Evolutionary conservation across 2,797 vertebrate species (phyloP), one percentile per base, ranked within the genome.

Genomic region (Notamacropus eugenii): DNA sequence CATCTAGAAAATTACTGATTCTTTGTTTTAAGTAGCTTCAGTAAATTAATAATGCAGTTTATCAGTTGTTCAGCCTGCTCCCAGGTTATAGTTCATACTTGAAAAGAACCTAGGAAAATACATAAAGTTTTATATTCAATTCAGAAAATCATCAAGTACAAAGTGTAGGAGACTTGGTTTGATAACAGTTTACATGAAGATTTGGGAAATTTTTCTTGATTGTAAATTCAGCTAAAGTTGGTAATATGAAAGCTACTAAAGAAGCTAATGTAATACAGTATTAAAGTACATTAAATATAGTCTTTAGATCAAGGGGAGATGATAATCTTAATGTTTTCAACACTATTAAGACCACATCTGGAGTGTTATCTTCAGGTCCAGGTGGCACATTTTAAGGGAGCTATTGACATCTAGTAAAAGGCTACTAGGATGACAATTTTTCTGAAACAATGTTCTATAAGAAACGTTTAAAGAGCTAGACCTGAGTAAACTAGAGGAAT

Each of bases 301-400:
- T 82, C 22, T 82, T 22, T 40, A 82, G 8, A 46, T 82, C 40
- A 46, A 82, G n/a, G 40, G 55, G 0, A 0, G 92, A 90, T 92
- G 50, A 96, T 94, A 56, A 92, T 96, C 94, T 54, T 95, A 8
- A 92, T 31, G 54, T 31, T 91, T 87, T 94, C 90, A 59, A 54
- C 40, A n/a, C 29, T 96, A 22, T 93, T 58, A n/a, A 58, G 87
- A 97, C 95, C 57, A 57, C 14, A 57, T 94, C 95, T 96, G 34
- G 27, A 94, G 90, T 96, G 59, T 95, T 91, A 55, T 93, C 92
- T 95, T 93, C 55, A 34, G 46, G 94, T n/a, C 82, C 92, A 55
- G 54, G 57, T 95, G 4, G 22, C 4, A 54, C 40, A 91, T 94
- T 95, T 96, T 96, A 94, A 97, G 58, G 95, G 94, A 19, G 93